Evolutionary conservation across 2,797 vertebrate species (phyloP).

Genomic region (Macrochelys suwanniensis): DNA sequence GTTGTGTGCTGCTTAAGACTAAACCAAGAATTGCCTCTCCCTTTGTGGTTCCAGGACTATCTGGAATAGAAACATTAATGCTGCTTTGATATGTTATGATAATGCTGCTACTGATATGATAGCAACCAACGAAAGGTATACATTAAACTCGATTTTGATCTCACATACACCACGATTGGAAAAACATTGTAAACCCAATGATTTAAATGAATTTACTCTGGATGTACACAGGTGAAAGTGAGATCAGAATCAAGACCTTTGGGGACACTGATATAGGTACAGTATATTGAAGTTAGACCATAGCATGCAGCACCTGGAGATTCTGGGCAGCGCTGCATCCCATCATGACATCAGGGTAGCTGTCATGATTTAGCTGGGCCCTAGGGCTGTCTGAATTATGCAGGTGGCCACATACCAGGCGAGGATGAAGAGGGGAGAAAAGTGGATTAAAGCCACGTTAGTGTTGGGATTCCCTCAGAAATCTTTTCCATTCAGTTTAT

Average conservation of each 20-base stretch:
- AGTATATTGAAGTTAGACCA: background rate
- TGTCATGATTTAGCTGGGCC: background rate
- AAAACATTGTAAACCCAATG: background rate
- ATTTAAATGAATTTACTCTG: background rate
- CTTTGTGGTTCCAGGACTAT: background rate
- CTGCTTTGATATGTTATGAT: background rate
- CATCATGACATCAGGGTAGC: background rate
- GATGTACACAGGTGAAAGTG: background rate
- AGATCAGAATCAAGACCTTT: background rate
- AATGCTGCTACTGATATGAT: background rate
- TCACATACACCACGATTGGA: background rate
- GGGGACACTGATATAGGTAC: background rate
- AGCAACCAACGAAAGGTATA: background rate
- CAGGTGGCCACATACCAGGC: accelerated
- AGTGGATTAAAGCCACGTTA: background rate
- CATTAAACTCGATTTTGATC: background rate
- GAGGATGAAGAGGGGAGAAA: background rate
- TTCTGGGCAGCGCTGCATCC: background rate
- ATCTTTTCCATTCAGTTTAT: background rate
- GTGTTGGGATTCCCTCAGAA: background rate
- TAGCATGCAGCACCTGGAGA: background rate
- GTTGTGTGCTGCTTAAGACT: background rate
- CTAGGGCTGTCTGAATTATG: background rate
- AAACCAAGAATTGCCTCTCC: background rate
- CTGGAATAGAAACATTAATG: background rate